phyloP scores from a whole-genome alignment of 2,797 vertebrate species.

The Anisognathus igniventris region DNA sequence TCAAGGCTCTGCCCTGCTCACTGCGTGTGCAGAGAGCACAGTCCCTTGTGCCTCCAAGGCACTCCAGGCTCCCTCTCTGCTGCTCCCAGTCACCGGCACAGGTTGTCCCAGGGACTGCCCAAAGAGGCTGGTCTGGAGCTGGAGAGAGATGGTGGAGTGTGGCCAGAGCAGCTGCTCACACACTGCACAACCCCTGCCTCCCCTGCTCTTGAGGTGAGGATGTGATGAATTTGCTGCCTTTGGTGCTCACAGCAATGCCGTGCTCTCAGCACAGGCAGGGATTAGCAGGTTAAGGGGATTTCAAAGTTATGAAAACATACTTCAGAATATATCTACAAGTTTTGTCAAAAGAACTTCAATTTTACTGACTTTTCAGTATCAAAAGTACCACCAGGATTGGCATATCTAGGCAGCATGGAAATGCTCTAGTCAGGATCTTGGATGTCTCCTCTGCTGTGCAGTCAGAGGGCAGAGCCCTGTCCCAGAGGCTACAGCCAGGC shows the following conservation, averaged over 20 bases:
- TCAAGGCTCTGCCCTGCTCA: not conserved
- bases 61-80: not conserved
- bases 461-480: not conserved
- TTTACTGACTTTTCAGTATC: not conserved
- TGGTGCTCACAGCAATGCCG: not conserved
- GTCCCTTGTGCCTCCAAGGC: not conserved
- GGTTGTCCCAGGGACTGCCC: not conserved
- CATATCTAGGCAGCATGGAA: not conserved
- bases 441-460: not conserved
- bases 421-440: not conserved
- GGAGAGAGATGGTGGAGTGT: not conserved
- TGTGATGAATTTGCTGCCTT: not conserved
- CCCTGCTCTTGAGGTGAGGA: rapidly evolving
- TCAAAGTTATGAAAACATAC: not conserved
- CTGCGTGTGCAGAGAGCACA: not conserved
- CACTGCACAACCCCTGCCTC: rapidly evolving
- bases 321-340: not conserved
- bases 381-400: not conserved
- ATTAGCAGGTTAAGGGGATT: not conserved
- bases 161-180: not conserved
- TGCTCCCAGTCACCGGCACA: not conserved
- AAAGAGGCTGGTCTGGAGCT: not conserved
- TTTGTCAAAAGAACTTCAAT: not conserved
- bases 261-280: not conserved
- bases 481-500: not conserved